Evolutionary conservation across 1,140 invertebrate species (phyloP).

Genomic region (Atta texana): DNA sequence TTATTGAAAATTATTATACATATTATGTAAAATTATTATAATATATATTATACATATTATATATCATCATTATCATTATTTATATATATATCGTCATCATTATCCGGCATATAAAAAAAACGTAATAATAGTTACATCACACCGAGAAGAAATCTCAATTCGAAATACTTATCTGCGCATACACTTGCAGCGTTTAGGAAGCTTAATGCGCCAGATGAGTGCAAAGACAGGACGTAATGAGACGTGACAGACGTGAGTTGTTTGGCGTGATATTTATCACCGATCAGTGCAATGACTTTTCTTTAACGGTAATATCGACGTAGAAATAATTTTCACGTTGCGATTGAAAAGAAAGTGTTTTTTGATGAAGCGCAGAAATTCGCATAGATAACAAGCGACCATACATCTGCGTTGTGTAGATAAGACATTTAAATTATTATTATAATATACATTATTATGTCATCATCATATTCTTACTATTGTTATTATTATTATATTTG

Average conservation of each 20-base stretch:
- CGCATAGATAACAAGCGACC: neutral
- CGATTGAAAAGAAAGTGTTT: constrained; percentile 44
- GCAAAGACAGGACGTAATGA: neutral
- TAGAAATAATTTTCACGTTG: constrained; percentile 12
- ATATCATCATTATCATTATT: no score
- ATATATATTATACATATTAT: neutral
- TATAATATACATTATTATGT: neutral
- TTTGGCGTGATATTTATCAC: neutral
- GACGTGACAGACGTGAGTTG: neutral
- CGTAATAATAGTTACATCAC: neutral
- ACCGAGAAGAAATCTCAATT: neutral
- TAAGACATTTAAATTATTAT: constrained; percentile 2
- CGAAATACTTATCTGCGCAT: neutral
- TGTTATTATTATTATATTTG: neutral
- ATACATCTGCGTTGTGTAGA: neutral
- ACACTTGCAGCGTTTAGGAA: neutral
- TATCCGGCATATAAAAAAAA: neutral
- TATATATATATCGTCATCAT: neutral
- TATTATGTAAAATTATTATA: no score
- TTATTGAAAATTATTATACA: neutral
- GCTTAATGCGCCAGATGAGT: neutral
- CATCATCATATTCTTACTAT: neutral
- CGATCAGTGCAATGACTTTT: constrained; percentile 22
- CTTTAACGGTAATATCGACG: constrained; percentile 20
- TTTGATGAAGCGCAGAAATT: constrained; percentile 15